Conservation (phyloP, 1,140 invertebrate genomes). For the Drosophila erecta region DNA sequence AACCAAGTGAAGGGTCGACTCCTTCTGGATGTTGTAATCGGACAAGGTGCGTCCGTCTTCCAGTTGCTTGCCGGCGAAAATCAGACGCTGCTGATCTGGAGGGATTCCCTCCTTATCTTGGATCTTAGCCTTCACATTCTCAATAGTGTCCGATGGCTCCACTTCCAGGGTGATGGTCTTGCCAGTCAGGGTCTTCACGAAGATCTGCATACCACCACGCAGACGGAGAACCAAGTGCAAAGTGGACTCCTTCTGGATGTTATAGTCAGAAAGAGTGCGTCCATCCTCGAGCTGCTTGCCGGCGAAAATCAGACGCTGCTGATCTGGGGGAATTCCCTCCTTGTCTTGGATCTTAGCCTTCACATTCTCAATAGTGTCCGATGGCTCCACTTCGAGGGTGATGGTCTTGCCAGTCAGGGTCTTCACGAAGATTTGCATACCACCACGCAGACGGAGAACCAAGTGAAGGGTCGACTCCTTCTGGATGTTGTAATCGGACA, state of each 20-base stretch:
- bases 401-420: conserved; percentile 91
- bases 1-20: conserved; percentile 95
- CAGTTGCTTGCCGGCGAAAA: conserved; percentile 88
- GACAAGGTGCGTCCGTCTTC: conserved; percentile 90
- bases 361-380: conserved; percentile 92
- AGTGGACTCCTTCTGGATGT: conserved; percentile 95
- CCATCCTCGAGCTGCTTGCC: conserved; percentile 92
- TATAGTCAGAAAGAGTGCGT: conserved; percentile 89
- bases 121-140: conserved; percentile 93
- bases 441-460: conserved; percentile 92
- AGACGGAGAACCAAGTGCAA: conserved; percentile 94
- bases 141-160: conserved; percentile 93
- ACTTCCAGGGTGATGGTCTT: conserved; percentile 94
- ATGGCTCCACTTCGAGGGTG: conserved; percentile 90
- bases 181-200: conserved; percentile 92
- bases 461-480: conserved; percentile 96
- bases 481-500: conserved; percentile 93
- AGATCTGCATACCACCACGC: conserved; percentile 92
- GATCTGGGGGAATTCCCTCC: conserved; percentile 93
- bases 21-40: conserved; percentile 94
- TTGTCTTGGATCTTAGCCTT: conserved; percentile 93
- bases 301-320: conserved; percentile 91
- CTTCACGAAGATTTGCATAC: conserved; percentile 94
- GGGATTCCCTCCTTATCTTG: conserved; percentile 90
- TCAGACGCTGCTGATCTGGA: conserved; percentile 89